A percentile compares a stretch with the other conserved stretches of the same genome.
Conservation (phyloP, 2,797 vertebrate genomes). For the Myotis planiceps region DNA sequence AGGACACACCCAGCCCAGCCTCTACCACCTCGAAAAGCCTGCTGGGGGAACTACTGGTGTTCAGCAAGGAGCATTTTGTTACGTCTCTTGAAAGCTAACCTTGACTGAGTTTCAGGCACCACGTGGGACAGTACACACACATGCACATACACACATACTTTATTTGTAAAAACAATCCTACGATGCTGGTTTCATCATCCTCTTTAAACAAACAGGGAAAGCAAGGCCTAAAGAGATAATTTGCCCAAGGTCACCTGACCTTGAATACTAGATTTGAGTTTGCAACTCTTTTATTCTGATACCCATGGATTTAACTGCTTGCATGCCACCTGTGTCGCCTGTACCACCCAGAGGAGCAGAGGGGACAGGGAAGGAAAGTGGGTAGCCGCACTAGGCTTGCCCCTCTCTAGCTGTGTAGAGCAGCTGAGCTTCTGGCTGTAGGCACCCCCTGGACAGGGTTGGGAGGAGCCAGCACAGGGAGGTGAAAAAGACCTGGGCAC, state of each 20-base stretch:
- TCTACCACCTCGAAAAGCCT: neutral
- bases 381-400: neutral
- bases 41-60: no score
- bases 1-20: neutral
- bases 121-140: neutral
- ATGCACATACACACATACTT: neutral
- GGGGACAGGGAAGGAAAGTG: neutral
- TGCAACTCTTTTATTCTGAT: rapidly evolving
- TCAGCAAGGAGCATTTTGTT: neutral
- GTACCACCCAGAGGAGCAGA: neutral
- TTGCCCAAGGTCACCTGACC: neutral
- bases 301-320: neutral
- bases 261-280: neutral
- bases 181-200: neutral
- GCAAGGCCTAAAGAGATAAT: neutral
- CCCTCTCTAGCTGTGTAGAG: neutral
- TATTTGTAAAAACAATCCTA: neutral
- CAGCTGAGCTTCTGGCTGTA: neutral
- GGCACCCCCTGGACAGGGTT: neutral
- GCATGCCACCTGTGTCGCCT: rapidly evolving
- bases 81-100: neutral
- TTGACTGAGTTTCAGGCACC: neutral
- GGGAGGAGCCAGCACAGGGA: neutral
- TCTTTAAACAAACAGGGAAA: neutral
- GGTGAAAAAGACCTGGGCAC: neutral